Evolutionary conservation across 2,797 vertebrate genomes (phyloP), one percentile per base, ranked within the genome.

Genomic region (Leucoraja ocellata): DNA sequence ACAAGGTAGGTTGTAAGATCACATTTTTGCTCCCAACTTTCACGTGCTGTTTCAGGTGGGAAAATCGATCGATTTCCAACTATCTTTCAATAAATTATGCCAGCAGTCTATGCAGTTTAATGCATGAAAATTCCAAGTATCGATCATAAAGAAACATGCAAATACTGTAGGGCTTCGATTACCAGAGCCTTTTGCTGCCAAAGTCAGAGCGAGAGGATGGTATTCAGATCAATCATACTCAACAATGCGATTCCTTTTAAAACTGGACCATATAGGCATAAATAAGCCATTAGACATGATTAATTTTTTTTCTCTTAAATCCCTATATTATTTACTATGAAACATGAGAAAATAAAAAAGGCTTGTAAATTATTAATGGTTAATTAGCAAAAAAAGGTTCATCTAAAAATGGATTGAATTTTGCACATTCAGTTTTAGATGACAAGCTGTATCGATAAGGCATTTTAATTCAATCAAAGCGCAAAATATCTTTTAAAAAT

Each of bases 301-400:
- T 16, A 36, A 36, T 74, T 0, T 36, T 32, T 32, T 32, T 68
- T 16, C 65, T 16, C 65, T 21, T 21, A 63, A 88, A 68, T 68
- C n/a, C 16, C 14, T 16, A n/a, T 65, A 63, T 86, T 88, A 88
- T 68, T 88, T 23, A 68, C 68, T 88, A 88, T 68, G 63, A 88
- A 68, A 18, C 63, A 88, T 68, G 84, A 32, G 61, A 65, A 88
- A 88, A 88, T 36, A 65, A 88, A 54, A 88, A 88, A 63, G 84
- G 32, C 84, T 32, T 65, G 61, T 65, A 65, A 88, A 65, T 88
- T 88, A 1, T 88, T 88, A 88, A 88, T 88, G 61, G 46, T 36
- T 88, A 18, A 9, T 88, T 65, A 54, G 14, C 5, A 65, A 18
- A 14, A 54, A 21, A 65, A 88, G 83, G 5, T 14, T 36, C 4